These are phyloP conservation scores for Antigone vipio DNA, from an alignment of 2,113 vertebrate genomes.

Conservation along the genomic window DNA sequence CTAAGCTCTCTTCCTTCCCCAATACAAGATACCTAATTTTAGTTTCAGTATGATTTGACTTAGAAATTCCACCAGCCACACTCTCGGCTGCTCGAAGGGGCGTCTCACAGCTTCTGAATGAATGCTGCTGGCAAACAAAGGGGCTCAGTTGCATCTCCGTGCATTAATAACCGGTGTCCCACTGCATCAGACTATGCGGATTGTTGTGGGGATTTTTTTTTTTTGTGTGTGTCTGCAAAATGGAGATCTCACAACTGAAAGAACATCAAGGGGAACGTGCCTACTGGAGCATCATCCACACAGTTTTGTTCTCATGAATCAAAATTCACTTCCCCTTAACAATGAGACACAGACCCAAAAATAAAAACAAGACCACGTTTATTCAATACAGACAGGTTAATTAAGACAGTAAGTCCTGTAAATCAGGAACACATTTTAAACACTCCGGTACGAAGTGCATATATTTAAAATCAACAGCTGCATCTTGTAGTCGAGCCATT, in stretches of 20 bases:
- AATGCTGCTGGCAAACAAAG: constrained; percentile 65
- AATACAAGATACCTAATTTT: neutral
- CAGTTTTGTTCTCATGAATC: neutral
- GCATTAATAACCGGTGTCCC: constrained; percentile 58
- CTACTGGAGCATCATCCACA: neutral
- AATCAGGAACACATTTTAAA: constrained; percentile 69
- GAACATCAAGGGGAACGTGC: neutral
- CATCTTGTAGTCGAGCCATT: constrained; percentile 58
- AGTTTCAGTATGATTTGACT: neutral
- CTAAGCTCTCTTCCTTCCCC: neutral
- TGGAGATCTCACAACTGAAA: constrained; percentile 17
- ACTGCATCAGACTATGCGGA: constrained; percentile 46
- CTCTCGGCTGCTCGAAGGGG: neutral
- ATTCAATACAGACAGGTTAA: constrained; percentile 73
- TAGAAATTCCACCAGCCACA: constrained; percentile 15
- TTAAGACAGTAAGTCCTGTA: constrained; percentile 71
- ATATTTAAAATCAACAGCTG: constrained; percentile 67
- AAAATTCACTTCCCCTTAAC: neutral
- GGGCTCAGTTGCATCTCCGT: constrained; percentile 51
- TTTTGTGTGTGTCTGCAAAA: neutral
- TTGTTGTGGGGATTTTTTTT: neutral
- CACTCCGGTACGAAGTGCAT: constrained; percentile 76
- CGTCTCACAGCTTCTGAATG: neutral
- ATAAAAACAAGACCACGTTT: constrained; percentile 72
- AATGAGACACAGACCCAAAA: constrained; percentile 38